phyloP scores from a whole-genome alignment of 2,888 invertebrate species.

The Thera britannica region DNA sequence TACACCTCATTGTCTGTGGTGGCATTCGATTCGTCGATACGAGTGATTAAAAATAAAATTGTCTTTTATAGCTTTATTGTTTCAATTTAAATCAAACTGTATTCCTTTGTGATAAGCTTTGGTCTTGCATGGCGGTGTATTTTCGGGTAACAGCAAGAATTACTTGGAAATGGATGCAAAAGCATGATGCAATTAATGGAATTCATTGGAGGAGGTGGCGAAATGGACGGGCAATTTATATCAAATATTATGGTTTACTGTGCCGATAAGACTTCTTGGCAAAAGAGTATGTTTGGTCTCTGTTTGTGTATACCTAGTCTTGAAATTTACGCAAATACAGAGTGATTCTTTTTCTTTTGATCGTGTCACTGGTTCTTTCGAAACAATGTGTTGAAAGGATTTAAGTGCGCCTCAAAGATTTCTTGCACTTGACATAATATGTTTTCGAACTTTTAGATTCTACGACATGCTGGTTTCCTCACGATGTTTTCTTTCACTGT shows the following conservation, averaged over 20 bases:
- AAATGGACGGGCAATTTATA: slow-evolving; percentile 9
- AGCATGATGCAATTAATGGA: slow-evolving; percentile 62
- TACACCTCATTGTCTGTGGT: slow-evolving; percentile 66
- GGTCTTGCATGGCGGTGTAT: slow-evolving; percentile 29
- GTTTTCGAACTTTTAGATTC: no score
- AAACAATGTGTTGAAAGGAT: no score
- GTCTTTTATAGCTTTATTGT: slow-evolving; percentile 43
- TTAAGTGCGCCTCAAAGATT: no score
- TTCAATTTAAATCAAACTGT: slow-evolving; percentile 10
- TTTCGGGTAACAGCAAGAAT: slow-evolving; percentile 18
- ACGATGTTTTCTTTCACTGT: no score
- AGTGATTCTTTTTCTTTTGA: no score
- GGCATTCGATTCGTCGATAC: slow-evolving; percentile 63
- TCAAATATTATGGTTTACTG: slow-evolving; percentile 1
- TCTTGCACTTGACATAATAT: no score
- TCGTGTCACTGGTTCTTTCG: no score
- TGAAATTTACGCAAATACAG: no score
- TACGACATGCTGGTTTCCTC: no score
- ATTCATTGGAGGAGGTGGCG: slow-evolving; percentile 28
- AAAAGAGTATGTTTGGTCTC: no score
- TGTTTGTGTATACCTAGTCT: no score
- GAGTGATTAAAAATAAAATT: slow-evolving; percentile 65
- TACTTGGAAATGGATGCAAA: slow-evolving; percentile 37
- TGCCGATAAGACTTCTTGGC: background rate
- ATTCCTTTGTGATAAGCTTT: slow-evolving; percentile 9